Evolutionary conservation across 1,140 invertebrate genomes (phyloP), one percentile per base, ranked within the genome.

Genomic region (Sogatella furcifera): DNA sequence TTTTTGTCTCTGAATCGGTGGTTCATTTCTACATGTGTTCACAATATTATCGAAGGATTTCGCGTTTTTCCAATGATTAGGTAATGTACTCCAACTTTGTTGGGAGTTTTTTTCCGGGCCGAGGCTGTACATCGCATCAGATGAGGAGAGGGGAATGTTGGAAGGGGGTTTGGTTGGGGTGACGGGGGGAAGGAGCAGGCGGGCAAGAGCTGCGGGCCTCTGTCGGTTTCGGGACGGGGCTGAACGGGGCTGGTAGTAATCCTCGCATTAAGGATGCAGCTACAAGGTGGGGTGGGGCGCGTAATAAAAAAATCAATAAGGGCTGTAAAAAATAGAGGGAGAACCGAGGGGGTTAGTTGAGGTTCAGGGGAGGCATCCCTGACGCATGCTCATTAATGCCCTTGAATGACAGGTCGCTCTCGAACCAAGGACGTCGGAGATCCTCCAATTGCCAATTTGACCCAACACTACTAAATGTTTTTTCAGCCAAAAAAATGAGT

Each of bases 281-380:
- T 64, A 49, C 59, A 34, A 55, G 49, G 43, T 31, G 34, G 60
- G 56, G 60, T 46, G 60, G 44, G 31, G 46, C 31, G 41, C 54
- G 60, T 63, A 63, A 63, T 62, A 66, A 66, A 64, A 66, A 66
- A 66, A 66, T 66, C 64, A 66, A 66, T 66, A 66, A 66, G 57
- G 58, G 31, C 54, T 62, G 59, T 49, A 62, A 66, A 66, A 66
- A 63, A 61, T 44, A 54, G 58, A 19, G 62, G 61, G 41, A 44
- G 61, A 53, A 57, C 41, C n/a, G 52, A 49, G 15, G 21, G 31
- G n/a, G 52, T 55, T 19, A 17, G 28, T 8, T 28, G 52, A 17
- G 60, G 31, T 21, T 14, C n/a, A 28, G 44, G 34, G 22, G 41
- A 54, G 46, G 28, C 17, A 53, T 14, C 43, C 43, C 31, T 22